Base-by-base conservation (phyloP, 2,888 invertebrate species). In the Hirtodrosophila cameraria region DNA sequence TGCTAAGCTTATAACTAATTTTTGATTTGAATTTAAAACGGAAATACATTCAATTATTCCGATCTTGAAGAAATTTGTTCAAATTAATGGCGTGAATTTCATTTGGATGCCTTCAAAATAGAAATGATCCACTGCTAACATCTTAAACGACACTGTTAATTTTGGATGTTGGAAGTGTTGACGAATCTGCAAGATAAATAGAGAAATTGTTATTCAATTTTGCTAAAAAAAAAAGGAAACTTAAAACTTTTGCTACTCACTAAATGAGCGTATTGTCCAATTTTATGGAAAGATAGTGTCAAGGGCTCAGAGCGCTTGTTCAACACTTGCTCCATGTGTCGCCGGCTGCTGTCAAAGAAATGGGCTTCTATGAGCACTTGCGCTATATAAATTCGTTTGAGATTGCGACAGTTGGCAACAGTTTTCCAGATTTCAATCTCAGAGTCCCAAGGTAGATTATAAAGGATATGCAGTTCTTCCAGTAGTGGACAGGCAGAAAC, bases 341-440 rank as follows among this genome's bases (percentile, higher is more conserved):
- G 7, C 3, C 61, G 18, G 31, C 16, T 50, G 0, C 2, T 1
- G 0, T n/a, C 12, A 11, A 72, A 69, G 30, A 50, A 60, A 1
- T 35, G 2, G 0, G 1, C 12, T 5, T 30, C 3, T 4, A 72
- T 5, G 12, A 27, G 13, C 33, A 38, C 48, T n/a, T 33, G 35
- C 2, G 30, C 38, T 48, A 72, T 50, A 20, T 59, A 31, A 2
- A 69, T 1, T 16, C 54, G 9, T 11, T 35, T 38, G 0, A 69
- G 16, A 1, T 35, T 25, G 0, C 33, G 20, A 15, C 53, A 50
- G 1, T 13, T 1, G n/a, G n/a, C 30, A 3, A 69, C 43, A 2
- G 23, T 15, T 36, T 25, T 4, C 72, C 69, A 69, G 8, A 69
- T 45, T 8, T 71, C 41, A 4, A 1, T n/a, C 6, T 65, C 72